These are phyloP conservation scores for Carterocephalus palaemon DNA, from an alignment of 2,888 invertebrate species.

Conservation along the genomic window DNA sequence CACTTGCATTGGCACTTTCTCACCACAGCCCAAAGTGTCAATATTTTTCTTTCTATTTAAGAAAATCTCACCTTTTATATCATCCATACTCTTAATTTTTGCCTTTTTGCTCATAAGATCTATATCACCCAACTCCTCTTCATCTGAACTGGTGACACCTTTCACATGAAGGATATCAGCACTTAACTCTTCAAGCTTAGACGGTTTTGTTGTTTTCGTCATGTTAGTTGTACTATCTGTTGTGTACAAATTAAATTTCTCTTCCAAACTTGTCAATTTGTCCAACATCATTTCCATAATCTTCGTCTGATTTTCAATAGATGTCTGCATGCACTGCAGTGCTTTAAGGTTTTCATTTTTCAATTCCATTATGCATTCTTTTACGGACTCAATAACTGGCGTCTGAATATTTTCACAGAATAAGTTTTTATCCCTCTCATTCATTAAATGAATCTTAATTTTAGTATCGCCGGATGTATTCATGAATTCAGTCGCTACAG, in stretches of 20 bases:
- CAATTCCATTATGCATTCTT: slow-evolving; percentile 50
- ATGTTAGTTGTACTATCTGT: neutral
- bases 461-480: slow-evolving; percentile 43
- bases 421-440: slow-evolving; percentile 54
- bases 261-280: slow-evolving; percentile 53
- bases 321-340: slow-evolving; percentile 42
- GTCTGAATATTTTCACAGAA: slow-evolving; percentile 55
- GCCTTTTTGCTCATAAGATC: slow-evolving; percentile 38
- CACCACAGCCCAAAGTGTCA: slow-evolving; percentile 42
- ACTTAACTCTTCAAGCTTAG: slow-evolving; percentile 54
- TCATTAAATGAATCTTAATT: slow-evolving; percentile 68
- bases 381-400: slow-evolving; percentile 57
- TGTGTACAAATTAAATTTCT: slow-evolving; percentile 39
- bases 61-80: slow-evolving; percentile 19
- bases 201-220: slow-evolving; percentile 36
- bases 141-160: slow-evolving; percentile 42
- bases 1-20: slow-evolving; percentile 36
- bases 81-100: slow-evolving; percentile 32
- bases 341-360: slow-evolving; percentile 41
- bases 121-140: slow-evolving; percentile 47
- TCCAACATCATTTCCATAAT: slow-evolving; percentile 53
- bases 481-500: slow-evolving; percentile 53
- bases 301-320: slow-evolving; percentile 43
- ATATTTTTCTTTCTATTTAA: slow-evolving; percentile 26
- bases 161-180: slow-evolving; percentile 46